Percentiles rank a stretch among this genome's conserved stretches.
Conservation (phyloP, 1,140 invertebrate species). For the Catajapyx aquilonaris region DNA sequence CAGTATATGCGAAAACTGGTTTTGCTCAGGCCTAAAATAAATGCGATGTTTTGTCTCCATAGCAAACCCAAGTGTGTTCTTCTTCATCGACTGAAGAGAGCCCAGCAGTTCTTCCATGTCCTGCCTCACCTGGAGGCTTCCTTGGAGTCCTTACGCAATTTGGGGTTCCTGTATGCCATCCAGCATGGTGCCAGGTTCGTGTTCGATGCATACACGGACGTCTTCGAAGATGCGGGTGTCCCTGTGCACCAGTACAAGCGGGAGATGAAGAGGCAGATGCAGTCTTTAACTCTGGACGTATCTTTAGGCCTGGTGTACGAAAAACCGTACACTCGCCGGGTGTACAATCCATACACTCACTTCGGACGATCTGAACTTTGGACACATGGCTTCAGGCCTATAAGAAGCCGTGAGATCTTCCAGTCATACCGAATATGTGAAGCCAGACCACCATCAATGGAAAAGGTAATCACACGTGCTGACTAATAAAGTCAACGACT, state of each 20-base stretch:
- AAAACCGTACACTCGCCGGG: slow-evolving; percentile 7
- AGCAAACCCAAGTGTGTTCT: slow-evolving; percentile 5
- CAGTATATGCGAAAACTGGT: no score
- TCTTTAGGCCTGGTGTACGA: slow-evolving; percentile 10
- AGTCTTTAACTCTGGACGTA: slow-evolving; percentile 7
- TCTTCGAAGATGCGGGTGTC: slow-evolving; percentile 1
- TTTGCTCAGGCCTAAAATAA: no score
- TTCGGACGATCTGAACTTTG: slow-evolving; percentile 11
- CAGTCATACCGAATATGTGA: slow-evolving; percentile 10
- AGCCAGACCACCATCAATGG: slow-evolving; percentile 11
- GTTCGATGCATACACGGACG: slow-evolving; percentile 10
- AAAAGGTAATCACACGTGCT: no score
- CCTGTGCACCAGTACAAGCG: not conserved
- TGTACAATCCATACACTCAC: slow-evolving; percentile 11
- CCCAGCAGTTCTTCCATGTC: slow-evolving; percentile 6
- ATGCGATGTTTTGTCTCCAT: not conserved
- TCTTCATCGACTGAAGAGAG: slow-evolving; percentile 6
- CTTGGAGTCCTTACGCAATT: slow-evolving; percentile 6
- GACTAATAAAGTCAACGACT: no score
- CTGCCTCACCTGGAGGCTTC: not conserved
- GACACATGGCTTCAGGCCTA: slow-evolving; percentile 8
- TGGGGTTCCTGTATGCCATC: slow-evolving; percentile 11
- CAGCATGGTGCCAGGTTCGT: slow-evolving; percentile 13
- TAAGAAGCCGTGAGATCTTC: slow-evolving; percentile 3
- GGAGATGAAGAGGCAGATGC: slow-evolving; percentile 9